These are phyloP conservation scores for Gadus chalcogrammus DNA, from an alignment of 2,113 vertebrate species.

Conservation along the genomic window DNA sequence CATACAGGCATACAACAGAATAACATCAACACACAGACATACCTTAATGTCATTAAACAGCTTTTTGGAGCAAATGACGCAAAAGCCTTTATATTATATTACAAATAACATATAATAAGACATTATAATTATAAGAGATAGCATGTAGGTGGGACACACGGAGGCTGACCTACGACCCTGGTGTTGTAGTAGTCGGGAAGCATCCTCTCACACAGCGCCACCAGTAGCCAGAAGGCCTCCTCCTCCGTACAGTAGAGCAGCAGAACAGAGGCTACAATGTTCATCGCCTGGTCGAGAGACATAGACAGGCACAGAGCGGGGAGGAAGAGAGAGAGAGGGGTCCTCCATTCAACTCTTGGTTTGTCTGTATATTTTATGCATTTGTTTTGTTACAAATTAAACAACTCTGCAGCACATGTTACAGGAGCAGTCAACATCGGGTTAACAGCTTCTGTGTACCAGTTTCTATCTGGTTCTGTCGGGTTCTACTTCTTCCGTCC, in stretches of 20 bases:
- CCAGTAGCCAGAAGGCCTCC: slow-evolving; percentile 95
- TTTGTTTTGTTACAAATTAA: too few species aligned
- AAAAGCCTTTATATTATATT: background rate
- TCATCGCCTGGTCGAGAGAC: slow-evolving; percentile 84
- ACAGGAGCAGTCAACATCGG: too few species aligned
- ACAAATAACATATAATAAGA: background rate
- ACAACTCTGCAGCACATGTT: too few species aligned
- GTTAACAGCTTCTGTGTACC: too few species aligned
- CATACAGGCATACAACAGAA: background rate
- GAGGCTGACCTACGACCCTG: slow-evolving; percentile 90
- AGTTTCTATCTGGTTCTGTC: too few species aligned
- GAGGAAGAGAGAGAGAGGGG: background rate
- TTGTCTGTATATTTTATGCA: too few species aligned
- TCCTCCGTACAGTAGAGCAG: slow-evolving; percentile 93
- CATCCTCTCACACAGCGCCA: slow-evolving; percentile 94
- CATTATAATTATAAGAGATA: background rate
- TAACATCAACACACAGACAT: background rate
- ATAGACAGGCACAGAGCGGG: background rate
- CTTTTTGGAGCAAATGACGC: too few species aligned
- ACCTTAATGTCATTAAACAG: too few species aligned
- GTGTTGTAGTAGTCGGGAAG: slow-evolving; percentile 98
- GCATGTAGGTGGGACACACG: background rate
- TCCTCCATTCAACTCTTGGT: too few species aligned
- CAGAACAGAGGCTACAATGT: slow-evolving; percentile 94
- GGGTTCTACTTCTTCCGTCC: too few species aligned